Percentiles rank a stretch among this genome's conserved stretches.
Conservation (phyloP, 2,888 invertebrate genomes). For the Cosmorhoe ocellata region DNA sequence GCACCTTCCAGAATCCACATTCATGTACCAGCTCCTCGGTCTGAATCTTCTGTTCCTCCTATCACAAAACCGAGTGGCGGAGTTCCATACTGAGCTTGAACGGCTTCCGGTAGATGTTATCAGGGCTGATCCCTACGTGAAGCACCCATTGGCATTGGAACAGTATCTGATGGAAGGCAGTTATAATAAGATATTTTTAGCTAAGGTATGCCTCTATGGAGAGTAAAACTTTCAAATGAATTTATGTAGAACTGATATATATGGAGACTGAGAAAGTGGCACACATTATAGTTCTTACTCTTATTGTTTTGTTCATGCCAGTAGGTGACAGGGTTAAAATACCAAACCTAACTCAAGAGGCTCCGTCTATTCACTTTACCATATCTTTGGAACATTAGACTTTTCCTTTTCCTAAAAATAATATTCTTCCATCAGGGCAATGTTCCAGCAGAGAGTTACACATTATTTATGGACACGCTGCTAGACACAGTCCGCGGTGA, state of each 20-base stretch:
- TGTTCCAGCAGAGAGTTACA: slow-evolving; percentile 97
- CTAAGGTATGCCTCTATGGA: slow-evolving; percentile 81
- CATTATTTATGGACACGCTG: slow-evolving; percentile 97
- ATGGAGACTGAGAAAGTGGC: no score
- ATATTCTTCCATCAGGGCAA: slow-evolving; percentile 82
- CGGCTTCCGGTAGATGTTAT: slow-evolving; percentile 95
- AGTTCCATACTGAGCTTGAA: slow-evolving; percentile 99
- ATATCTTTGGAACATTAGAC: no score
- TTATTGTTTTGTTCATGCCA: no score
- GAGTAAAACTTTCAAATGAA: no score
- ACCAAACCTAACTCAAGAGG: no score
- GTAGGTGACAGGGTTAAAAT: no score
- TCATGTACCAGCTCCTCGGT: slow-evolving; percentile 96
- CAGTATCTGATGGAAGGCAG: slow-evolving; percentile 99
- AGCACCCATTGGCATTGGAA: slow-evolving; percentile 96
- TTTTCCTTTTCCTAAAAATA: not conserved
- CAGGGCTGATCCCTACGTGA: slow-evolving; percentile 95
- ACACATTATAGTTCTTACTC: no score
- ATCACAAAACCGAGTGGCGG: slow-evolving; percentile 97
- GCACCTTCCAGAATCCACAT: slow-evolving; percentile 94
- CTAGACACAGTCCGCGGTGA: slow-evolving; percentile 97
- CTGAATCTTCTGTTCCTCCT: slow-evolving; percentile 96
- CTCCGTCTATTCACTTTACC: no score
- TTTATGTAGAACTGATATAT: no score
- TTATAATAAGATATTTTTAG: slow-evolving; percentile 98